Base-by-base conservation (phyloP, 2,888 invertebrate genomes). In the Lacanobia wlatinum region DNA sequence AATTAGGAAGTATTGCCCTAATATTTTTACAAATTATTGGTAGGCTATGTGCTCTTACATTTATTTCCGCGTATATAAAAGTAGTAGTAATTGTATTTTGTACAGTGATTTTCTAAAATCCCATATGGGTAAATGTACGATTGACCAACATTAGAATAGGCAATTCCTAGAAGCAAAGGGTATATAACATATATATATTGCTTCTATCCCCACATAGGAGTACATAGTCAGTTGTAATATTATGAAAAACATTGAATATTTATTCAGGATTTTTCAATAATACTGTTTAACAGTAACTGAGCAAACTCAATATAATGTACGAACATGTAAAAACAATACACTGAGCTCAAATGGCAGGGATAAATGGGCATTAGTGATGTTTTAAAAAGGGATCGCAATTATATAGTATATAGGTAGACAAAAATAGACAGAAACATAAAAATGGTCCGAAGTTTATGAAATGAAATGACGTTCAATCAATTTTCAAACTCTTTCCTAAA, bases 241-340 rank as follows among this genome's bases (percentile, higher is more conserved):
- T 43, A 56, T 9, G 3, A 34, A 48, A 73, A 76, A 73, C 46
- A 64, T 46, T 14, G 50, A 23, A 55, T 52, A 52, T 78, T 68
- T 64, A 23, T 64, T 64, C 52, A 73, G 73, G 66, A 71, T 53
- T 43, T 71, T 50, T 21, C 16, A 69, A 21, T 14, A 23, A 43
- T 43, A 8, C 14, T 46, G 18, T 38, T 46, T 34, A 34, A 55
- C 46, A 66, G 14, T 53, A 34, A 28, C 58, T 59, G 38, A 59
- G 48, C 59, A 59, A 59, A 63, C 48, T 43, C 10, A 28, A 52
- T 60, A 66, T n/a, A 40, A 16, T 50, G n/a, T n/a, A 34, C 8
- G 52, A 63, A 59, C 34, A 23, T 66, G 52, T 48, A 12, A 59
- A 68, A 56, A 60, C 16, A 71, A 73, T 63, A 63, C 6, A 43